Percentiles rank a stretch among this genome's conserved stretches.
Conservation (phyloP, 2,797 vertebrate genomes). For the Urophycis tenuis region DNA sequence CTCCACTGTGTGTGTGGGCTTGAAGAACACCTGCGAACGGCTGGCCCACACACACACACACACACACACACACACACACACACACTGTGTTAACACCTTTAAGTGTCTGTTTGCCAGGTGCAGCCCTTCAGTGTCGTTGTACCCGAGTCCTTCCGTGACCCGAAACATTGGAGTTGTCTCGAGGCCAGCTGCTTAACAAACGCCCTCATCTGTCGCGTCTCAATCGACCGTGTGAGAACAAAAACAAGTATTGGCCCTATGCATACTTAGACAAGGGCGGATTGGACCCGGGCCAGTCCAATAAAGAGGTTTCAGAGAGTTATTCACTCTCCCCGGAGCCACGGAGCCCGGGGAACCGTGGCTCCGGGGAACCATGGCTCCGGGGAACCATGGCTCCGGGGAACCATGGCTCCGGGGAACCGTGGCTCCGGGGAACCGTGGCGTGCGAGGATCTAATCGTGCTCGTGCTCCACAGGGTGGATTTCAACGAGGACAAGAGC, state of each 20-base stretch:
- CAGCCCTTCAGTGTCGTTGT: not conserved
- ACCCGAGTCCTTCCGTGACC: constrained; percentile 7
- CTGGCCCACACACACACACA: not conserved
- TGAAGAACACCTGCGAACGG: too few species aligned
- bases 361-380: too few species aligned
- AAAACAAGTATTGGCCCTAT: not conserved
- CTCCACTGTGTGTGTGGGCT: too few species aligned
- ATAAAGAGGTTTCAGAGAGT: not conserved
- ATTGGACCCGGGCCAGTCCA: not conserved
- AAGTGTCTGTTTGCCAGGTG: not conserved
- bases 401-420: too few species aligned
- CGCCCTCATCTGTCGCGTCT: not conserved
- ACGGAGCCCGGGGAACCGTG: too few species aligned
- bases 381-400: too few species aligned
- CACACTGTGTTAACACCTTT: too few species aligned
- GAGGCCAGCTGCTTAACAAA: constrained; percentile 8
- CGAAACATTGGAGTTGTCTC: not conserved
- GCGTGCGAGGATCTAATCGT: too few species aligned
- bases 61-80: not conserved
- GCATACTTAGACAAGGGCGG: not conserved
- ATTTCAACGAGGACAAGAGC: constrained; percentile 79
- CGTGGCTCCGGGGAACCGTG: too few species aligned
- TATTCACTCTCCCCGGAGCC: not conserved
- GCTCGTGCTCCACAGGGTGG: constrained; percentile 71
- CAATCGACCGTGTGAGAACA: not conserved